Base-by-base conservation (phyloP, 2,888 invertebrate genomes). In the Archips crataeganus region DNA sequence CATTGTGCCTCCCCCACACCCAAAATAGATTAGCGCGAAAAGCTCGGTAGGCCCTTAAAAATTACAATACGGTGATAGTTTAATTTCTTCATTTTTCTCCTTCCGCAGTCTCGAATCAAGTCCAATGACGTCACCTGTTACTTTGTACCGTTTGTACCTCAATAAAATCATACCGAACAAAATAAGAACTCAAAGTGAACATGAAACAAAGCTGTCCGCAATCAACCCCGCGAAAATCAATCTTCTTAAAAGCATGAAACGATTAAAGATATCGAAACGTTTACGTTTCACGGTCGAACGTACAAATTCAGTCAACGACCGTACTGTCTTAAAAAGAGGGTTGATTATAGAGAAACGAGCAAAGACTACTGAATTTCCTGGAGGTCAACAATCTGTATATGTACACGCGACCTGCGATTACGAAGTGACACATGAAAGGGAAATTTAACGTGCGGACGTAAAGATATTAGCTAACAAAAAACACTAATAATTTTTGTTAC, bases 211-310 rank as follows among this genome's bases (percentile, higher is more conserved):
- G 9, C 54, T 57, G 63, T 47, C 64, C 23, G 23, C 59, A 49
- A 54, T 70, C 13, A 62, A 39, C 34, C 57, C 4, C 62, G 54
- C 13, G 13, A 64, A 71, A 54, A 66, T 64, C 63, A 63, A 71
- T 71, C 45, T 61, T 32, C 61, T 61, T 66, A 71, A 71, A 71
- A 71, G 34, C 54, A 71, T 61, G 42, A 61, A 34, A 23, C 60
- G 32, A 61, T 71, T 64, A 66, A 71, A 66, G 51, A 66, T 65
- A 71, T 71, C 60, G n/a, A 59, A 42, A 45, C 36, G 54, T 62
- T 51, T 65, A 64, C 47, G 23, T 60, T 39, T 51, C 51, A 51
- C 69, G 42, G 42, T 62, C 42, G 62, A 36, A 42, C 10, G 23
- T 23, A 23, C 62, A 62, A 62, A 23, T 10, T 4, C 8, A 9